Conservation (phyloP, 2,113 vertebrate genomes). For the Choloepus hoffmanni region DNA sequence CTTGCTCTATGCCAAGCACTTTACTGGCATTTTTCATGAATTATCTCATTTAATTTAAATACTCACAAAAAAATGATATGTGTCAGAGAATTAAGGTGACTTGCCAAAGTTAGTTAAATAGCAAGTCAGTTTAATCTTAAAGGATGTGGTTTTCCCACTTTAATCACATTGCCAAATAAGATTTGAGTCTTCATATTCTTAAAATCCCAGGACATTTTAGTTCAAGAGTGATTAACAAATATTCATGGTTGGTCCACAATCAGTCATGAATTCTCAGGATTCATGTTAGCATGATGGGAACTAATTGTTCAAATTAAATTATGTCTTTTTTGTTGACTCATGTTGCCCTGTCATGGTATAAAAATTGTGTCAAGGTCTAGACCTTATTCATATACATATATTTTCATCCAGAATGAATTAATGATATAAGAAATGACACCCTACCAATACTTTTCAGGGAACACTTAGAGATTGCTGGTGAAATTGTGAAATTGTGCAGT, state of each 20-base stretch:
- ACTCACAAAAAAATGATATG: background rate
- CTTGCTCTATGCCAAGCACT: background rate
- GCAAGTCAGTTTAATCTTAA: background rate
- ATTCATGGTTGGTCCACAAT: background rate
- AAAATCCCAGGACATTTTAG: background rate
- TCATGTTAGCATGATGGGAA: background rate
- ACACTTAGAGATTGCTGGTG: background rate
- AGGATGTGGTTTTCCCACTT: background rate
- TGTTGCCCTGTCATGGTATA: background rate
- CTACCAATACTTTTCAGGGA: background rate
- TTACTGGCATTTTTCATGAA: background rate
- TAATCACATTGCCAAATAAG: background rate
- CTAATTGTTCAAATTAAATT: background rate
- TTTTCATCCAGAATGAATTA: background rate
- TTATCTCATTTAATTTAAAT: background rate
- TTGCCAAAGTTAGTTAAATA: background rate
- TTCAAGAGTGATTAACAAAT: background rate
- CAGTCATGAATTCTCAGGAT: background rate
- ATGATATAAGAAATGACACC: background rate
- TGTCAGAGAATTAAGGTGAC: background rate
- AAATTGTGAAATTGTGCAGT: background rate
- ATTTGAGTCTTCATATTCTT: background rate
- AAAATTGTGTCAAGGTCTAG: background rate
- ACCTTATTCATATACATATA: background rate
- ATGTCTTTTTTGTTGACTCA: background rate